These are phyloP conservation scores for Hydropsyche tenuis DNA, from an alignment of 1,140 invertebrate genomes.

Conservation along the genomic window DNA sequence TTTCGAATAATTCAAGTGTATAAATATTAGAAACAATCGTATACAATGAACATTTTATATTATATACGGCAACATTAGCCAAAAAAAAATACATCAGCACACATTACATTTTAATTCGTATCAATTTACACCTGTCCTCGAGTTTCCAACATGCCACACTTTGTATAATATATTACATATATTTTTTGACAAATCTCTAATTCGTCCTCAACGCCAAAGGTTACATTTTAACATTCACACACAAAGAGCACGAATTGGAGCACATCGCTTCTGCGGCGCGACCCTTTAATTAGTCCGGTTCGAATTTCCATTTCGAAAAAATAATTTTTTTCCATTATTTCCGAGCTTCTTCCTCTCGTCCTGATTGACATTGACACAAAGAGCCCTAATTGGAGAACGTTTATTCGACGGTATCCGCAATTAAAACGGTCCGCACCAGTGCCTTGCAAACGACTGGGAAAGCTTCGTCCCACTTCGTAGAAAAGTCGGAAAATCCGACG, in stretches of 20 bases:
- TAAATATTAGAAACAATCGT: too few relatives aligned
- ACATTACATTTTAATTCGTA: too few relatives aligned
- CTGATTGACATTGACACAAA: background rate
- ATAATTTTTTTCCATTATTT: slow-evolving; percentile 5
- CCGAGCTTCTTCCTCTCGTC: background rate
- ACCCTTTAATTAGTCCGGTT: too few relatives aligned
- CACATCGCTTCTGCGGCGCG: too few relatives aligned
- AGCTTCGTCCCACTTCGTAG: background rate
- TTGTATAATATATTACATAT: too few relatives aligned
- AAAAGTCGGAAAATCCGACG: background rate
- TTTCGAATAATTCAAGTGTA: too few relatives aligned
- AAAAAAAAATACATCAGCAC: too few relatives aligned
- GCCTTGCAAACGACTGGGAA: slow-evolving; percentile 26
- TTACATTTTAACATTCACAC: background rate
- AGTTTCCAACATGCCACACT: too few relatives aligned
- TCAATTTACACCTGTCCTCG: too few relatives aligned
- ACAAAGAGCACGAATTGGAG: too few relatives aligned
- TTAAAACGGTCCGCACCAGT: slow-evolving; percentile 32
- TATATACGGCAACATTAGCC: too few relatives aligned
- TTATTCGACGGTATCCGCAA: slow-evolving; percentile 28
- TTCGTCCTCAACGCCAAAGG: background rate
- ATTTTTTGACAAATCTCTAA: background rate
- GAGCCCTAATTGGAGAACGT: background rate
- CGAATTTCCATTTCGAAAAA: background rate
- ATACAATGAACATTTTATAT: too few relatives aligned